Evolutionary conservation across 2,797 vertebrate genomes (phyloP).

Genomic region (Eulemur albifrons): DNA sequence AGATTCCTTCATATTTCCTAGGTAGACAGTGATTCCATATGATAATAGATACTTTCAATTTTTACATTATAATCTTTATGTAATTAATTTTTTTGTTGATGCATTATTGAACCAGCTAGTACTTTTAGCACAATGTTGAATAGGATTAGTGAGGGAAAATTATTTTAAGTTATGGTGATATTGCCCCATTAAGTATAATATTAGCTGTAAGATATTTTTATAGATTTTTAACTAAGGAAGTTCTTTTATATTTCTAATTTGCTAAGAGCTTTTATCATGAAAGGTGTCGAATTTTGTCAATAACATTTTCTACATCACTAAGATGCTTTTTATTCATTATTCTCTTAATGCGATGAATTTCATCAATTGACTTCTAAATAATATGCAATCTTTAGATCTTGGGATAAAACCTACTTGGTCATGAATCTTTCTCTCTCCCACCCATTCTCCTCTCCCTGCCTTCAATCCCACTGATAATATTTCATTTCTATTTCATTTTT

Average conservation of each 20-base stretch:
- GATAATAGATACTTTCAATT: background rate
- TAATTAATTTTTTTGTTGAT: background rate
- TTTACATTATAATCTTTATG: background rate
- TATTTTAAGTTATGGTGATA: background rate
- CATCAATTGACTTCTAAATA: background rate
- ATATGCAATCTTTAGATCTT: background rate
- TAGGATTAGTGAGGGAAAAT: background rate
- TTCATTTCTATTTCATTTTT: background rate
- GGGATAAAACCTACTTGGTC: background rate
- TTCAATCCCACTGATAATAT: background rate
- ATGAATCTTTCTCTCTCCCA: background rate
- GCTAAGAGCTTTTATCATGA: background rate
- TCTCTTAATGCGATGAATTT: background rate
- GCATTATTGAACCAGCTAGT: background rate
- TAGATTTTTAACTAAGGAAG: background rate
- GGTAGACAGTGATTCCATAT: background rate
- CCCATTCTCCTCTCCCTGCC: background rate
- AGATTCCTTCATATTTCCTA: background rate
- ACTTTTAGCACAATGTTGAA: background rate
- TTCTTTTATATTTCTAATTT: background rate
- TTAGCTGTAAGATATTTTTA: background rate
- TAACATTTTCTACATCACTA: background rate
- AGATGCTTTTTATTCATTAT: background rate
- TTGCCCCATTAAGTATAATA: background rate
- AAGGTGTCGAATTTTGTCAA: background rate